These are phyloP conservation scores for Microcebus tavaratra DNA, from an alignment of 2,113 vertebrate species.

Conservation along the genomic window DNA sequence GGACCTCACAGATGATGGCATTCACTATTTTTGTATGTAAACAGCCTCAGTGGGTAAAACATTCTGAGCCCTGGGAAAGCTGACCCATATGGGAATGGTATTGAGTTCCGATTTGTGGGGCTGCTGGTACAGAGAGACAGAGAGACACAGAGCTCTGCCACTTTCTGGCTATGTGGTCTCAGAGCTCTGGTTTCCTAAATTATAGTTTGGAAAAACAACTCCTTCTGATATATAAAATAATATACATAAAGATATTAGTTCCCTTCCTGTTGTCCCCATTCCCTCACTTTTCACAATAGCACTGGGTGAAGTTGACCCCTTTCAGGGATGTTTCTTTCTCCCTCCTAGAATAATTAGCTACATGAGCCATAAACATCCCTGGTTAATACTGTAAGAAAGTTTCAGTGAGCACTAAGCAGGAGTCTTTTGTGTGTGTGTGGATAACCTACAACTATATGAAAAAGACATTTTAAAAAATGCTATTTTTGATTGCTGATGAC, in stretches of 20 bases:
- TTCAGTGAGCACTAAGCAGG: not conserved
- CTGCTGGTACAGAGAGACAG: accelerated
- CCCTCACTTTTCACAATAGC: not conserved
- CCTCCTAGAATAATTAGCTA: not conserved
- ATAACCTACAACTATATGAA: not conserved
- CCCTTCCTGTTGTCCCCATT: not conserved
- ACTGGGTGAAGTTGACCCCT: not conserved
- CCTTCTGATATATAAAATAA: not conserved
- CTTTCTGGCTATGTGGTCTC: not conserved
- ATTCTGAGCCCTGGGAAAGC: not conserved
- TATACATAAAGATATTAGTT: not conserved
- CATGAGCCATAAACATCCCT: not conserved
- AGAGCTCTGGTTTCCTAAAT: not conserved
- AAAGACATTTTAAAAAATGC: conserved; percentile 36
- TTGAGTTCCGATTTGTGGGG: not conserved
- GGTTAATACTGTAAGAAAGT: not conserved
- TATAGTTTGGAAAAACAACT: not conserved
- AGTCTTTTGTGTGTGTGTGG: not conserved
- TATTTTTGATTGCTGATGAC: conserved; percentile 67
- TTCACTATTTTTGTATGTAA: not conserved
- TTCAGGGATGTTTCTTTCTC: not conserved
- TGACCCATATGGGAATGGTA: not conserved
- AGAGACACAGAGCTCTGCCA: not conserved
- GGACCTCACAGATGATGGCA: not conserved
- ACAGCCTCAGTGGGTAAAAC: not conserved